Conservation (phyloP, 2,113 vertebrate genomes). For the Prunella himalayana region DNA sequence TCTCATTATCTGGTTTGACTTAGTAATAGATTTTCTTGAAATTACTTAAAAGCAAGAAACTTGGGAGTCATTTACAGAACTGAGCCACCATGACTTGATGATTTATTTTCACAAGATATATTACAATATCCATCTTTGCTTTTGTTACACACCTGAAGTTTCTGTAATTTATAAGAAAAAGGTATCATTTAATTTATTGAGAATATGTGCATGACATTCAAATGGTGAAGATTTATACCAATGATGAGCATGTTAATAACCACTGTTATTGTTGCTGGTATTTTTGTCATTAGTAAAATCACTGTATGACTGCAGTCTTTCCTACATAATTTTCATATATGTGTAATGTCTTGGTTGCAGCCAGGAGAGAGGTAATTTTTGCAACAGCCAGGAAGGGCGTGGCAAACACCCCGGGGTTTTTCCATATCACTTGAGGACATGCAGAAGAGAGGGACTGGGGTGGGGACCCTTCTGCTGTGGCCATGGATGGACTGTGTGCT, state of each 20-base stretch:
- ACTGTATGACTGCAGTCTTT: neutral
- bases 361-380: neutral
- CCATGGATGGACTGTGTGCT: rapidly evolving
- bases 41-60: neutral
- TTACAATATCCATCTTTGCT: neutral
- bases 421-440: neutral
- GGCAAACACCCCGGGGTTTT: neutral
- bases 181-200: neutral
- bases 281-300: neutral
- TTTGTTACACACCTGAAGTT: neutral
- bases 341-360: neutral
- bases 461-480: neutral
- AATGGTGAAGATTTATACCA: neutral
- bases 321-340: neutral
- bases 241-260: neutral
- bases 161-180: neutral
- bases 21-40: neutral
- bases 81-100: neutral
- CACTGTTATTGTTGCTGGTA: neutral
- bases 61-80: neutral
- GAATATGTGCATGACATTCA: neutral
- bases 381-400: neutral
- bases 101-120: neutral
- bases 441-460: neutral
- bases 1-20: neutral